phyloP scores from a whole-genome alignment of 53 echinoderm and acorn worm species.

The Arbacia lixula region DNA sequence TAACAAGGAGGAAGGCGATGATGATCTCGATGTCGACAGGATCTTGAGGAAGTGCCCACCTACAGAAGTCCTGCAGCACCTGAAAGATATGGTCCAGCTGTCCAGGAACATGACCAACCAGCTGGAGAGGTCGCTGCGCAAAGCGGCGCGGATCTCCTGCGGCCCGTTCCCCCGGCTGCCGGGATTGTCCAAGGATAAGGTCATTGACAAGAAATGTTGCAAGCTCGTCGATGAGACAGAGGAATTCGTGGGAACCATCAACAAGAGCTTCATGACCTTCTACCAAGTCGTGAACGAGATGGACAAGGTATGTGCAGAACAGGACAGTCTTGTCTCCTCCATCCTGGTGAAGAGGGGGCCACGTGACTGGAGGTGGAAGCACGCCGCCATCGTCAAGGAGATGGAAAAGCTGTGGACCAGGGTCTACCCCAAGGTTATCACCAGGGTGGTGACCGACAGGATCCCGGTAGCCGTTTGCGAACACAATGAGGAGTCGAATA shows the following conservation, averaged over 20 bases:
- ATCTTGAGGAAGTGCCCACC: conserved; percentile 38
- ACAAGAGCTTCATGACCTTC: conserved; percentile 53
- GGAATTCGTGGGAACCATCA: conserved; percentile 23
- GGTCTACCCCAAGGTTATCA: conserved; percentile 19
- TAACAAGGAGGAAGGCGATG: conserved; percentile 6
- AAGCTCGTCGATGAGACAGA: conserved; percentile 27
- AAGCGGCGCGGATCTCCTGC: conserved; percentile 14
- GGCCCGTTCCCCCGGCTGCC: conserved; percentile 45
- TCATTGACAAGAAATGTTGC: conserved; percentile 16
- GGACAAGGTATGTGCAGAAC: conserved; percentile 28
- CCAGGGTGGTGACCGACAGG: conserved; percentile 4
- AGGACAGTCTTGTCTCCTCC: conserved; percentile 40
- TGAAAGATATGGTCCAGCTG: conserved; percentile 47
- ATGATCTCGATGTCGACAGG: conserved; percentile 23
- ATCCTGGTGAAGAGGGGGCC: conserved; percentile 41
- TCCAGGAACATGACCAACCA: conserved; percentile 36
- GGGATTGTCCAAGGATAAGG: conserved; percentile 7
- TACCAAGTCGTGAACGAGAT: conserved; percentile 44
- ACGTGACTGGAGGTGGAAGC: too few relatives aligned
- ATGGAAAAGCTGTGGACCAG: too few relatives aligned
- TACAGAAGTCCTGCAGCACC: conserved; percentile 41
- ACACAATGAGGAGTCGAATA: too few relatives aligned
- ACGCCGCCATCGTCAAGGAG: too few relatives aligned
- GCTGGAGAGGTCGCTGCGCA: conserved; percentile 10
- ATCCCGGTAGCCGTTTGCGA: conserved; percentile 14